Conservation (phyloP, 2,113 vertebrate species). For the Scophthalmus maximus region DNA sequence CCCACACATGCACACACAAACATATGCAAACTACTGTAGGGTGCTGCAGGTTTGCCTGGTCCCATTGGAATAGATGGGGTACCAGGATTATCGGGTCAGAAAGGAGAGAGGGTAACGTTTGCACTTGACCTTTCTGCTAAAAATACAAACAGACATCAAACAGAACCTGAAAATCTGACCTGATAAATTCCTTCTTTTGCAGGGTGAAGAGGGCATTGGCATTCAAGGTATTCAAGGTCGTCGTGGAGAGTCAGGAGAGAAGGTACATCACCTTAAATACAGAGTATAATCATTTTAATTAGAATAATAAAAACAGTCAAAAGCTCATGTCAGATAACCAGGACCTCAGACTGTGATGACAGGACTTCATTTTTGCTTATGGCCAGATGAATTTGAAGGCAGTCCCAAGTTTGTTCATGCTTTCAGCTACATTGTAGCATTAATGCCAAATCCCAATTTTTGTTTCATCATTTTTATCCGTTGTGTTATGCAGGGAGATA, state of each 20-base stretch:
- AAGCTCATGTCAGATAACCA: too few relatives aligned
- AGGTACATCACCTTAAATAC: slow-evolving; percentile 71
- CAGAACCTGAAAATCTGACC: not conserved
- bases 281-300: too few relatives aligned
- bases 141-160: not conserved
- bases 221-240: slow-evolving; percentile 81
- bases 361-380: not conserved
- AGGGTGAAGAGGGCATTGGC: slow-evolving; percentile 86
- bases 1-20: slow-evolving; percentile 3
- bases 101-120: slow-evolving; percentile 84
- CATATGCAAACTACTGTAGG: slow-evolving; percentile 71
- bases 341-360: not conserved
- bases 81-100: slow-evolving; percentile 82
- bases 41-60: slow-evolving; percentile 85
- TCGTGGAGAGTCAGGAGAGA: slow-evolving; percentile 82
- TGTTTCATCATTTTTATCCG: slow-evolving; percentile 8
- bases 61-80: slow-evolving; percentile 85
- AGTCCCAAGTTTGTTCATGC: not conserved
- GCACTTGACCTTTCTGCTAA: not conserved
- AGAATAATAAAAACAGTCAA: too few relatives aligned
- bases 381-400: not conserved
- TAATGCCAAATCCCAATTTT: not conserved
- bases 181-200: slow-evolving; percentile 23
- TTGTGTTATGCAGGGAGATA: slow-evolving; percentile 80
- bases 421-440: not conserved